Evolutionary conservation across 2,113 vertebrate genomes (phyloP).

Genomic region (Phalacrocorax carbo): DNA sequence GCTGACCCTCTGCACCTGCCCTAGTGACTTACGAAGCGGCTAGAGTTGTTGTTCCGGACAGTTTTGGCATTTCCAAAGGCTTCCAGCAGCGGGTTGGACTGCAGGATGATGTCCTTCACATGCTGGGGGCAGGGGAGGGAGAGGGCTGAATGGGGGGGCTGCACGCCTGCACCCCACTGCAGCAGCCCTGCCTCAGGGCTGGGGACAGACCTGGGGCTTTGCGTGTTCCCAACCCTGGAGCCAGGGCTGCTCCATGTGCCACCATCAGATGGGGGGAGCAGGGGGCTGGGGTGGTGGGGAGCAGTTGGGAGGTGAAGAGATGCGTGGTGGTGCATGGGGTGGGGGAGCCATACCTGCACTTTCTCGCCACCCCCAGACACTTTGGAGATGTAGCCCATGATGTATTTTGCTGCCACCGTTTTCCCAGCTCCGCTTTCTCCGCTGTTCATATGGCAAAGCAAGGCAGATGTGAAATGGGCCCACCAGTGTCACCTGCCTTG

Average conservation of each 20-base stretch:
- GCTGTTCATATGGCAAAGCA: slow-evolving; percentile 56
- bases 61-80: slow-evolving; percentile 97
- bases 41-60: slow-evolving; percentile 95
- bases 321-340: rapidly evolving
- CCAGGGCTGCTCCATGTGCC: background rate
- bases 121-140: slow-evolving; percentile 73
- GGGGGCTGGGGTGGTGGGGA: rapidly evolving
- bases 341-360: slow-evolving; percentile 84
- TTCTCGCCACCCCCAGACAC: slow-evolving; percentile 94
- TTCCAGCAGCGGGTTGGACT: slow-evolving; percentile 94
- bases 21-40: slow-evolving; percentile 87
- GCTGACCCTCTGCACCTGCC: background rate
- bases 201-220: background rate
- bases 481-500: rapidly evolving
- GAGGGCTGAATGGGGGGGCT: background rate
- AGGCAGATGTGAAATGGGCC: background rate
- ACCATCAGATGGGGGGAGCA: rapidly evolving
- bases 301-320: rapidly evolving
- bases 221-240: rapidly evolving
- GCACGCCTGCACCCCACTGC: rapidly evolving
- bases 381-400: slow-evolving; percentile 99
- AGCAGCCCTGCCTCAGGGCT: background rate
- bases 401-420: slow-evolving; percentile 97
- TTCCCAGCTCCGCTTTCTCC: slow-evolving; percentile 97
- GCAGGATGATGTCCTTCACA: slow-evolving; percentile 95